phyloP scores from a whole-genome alignment of 53 echinoderm and acorn worm species.

The Echinometra lucunter region DNA sequence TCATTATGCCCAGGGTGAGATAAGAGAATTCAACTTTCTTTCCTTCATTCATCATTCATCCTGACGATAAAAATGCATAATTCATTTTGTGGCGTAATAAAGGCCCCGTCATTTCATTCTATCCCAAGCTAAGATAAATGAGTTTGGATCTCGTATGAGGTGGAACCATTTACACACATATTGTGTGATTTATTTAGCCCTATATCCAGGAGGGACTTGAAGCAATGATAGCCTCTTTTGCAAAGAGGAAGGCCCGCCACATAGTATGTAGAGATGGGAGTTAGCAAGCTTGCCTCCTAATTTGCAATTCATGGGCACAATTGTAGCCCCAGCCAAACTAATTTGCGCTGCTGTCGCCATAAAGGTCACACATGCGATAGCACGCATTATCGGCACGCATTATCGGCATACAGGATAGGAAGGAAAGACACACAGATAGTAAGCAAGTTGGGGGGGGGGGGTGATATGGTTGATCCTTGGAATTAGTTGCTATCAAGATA shows the following conservation, averaged over 20 bases:
- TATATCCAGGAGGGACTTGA: neutral
- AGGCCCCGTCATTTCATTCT: neutral
- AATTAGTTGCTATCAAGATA: neutral
- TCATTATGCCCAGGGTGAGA: neutral
- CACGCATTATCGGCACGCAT: conserved; percentile 21
- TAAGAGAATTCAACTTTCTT: neutral
- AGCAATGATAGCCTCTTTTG: conserved; percentile 16
- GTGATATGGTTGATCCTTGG: neutral
- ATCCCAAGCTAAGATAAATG: conserved; percentile 18
- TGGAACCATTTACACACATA: conserved; percentile 35
- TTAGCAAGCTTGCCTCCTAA: conserved; percentile 36
- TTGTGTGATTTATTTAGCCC: conserved; percentile 36
- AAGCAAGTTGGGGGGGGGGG: neutral
- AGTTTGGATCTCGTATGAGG: neutral
- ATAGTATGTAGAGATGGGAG: conserved; percentile 34
- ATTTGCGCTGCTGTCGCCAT: conserved; percentile 50
- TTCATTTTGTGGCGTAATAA: conserved; percentile 30
- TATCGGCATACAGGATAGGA: neutral
- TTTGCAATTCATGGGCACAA: conserved; percentile 68
- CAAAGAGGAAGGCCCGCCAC: neutral
- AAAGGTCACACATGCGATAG: conserved; percentile 54
- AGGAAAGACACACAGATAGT: neutral
- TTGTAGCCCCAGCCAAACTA: conserved; percentile 58
- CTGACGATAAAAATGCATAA: conserved; percentile 15
- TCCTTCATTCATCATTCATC: conserved; percentile 35